These are phyloP conservation scores for Ailurus styani DNA, from an alignment of 2,113 vertebrate genomes.

Conservation along the genomic window DNA sequence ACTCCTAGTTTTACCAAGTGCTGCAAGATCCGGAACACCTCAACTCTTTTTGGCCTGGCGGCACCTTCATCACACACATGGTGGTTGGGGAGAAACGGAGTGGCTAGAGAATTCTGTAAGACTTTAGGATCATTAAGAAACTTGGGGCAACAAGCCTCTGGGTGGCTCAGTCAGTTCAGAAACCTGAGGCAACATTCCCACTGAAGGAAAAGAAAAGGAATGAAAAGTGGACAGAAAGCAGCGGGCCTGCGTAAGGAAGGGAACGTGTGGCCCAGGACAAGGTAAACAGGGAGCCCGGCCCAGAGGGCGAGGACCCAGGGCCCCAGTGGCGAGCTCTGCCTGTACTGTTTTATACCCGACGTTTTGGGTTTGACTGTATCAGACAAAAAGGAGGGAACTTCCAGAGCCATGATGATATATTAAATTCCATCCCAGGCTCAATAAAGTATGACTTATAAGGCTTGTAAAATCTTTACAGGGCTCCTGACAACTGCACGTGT, in stretches of 20 bases:
- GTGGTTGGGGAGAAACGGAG: conserved; percentile 11
- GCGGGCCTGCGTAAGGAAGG: not conserved
- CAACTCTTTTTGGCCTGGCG: not conserved
- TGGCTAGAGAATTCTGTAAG: conserved; percentile 43
- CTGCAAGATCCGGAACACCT: not conserved
- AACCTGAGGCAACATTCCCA: conserved; percentile 49
- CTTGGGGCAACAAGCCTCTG: not conserved
- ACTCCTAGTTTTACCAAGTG: not conserved
- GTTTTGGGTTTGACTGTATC: conserved; percentile 44
- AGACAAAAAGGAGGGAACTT: conserved; percentile 66
- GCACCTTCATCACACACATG: not conserved
- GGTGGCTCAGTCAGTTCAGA: not conserved
- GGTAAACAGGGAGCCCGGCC: not conserved
- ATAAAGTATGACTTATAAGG: conserved; percentile 84
- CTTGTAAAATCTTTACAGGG: conserved; percentile 83
- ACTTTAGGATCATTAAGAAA: conserved; percentile 35
- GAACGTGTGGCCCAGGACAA: not conserved
- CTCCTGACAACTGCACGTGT: conserved; percentile 81
- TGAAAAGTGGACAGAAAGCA: not conserved
- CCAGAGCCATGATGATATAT: conserved; percentile 77
- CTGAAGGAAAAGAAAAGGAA: conserved; percentile 40
- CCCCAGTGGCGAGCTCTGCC: not conserved
- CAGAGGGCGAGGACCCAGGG: not conserved
- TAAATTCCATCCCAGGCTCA: conserved; percentile 81
- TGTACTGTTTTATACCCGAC: conserved; percentile 32